Base-by-base conservation (phyloP, 64 coral and sea anemone genomes). In the Pachyseris speciosa region DNA sequence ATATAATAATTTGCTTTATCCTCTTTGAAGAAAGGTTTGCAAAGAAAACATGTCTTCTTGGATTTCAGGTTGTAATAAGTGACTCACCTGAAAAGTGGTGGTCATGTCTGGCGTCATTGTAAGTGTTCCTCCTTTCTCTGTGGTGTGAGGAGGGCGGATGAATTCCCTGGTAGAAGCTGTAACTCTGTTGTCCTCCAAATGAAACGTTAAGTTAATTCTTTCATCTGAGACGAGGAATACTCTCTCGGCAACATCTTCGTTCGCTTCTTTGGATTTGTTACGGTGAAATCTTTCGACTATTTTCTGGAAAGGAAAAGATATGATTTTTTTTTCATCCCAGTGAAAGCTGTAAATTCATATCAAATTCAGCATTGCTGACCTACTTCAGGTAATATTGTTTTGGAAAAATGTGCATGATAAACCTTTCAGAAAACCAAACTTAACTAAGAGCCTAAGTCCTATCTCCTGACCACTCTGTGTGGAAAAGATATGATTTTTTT, bases 31-130 rank as follows among this genome's bases (percentile, higher is more conserved):
- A n/a, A n/a, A n/a, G n/a, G 43, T 45, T 45, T 45, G 43, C 43
- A 45, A 4, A 6, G 4, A 45, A 45, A 4, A 4, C 11, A 45
- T 45, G 43, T n/a, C n/a, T n/a, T n/a, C n/a, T n/a, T n/a, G n/a
- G n/a, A n/a, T n/a, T n/a, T n/a, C n/a, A n/a, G n/a, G n/a, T n/a
- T n/a, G n/a, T n/a, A n/a, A 39, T 20, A 6, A 25, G 6, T 37
- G 2, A 87, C 87, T 37, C 30, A 99, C 96, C 93, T 99, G 96
- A 64, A 99, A 99, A 37, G 96, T 95, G 22, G 90, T 99, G 0
- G 96, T 99, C 96, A 99, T 99, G 87, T 99, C 96, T 1, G 96
- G 96, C 1, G 96, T 99, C 93, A 99, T 95, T 1, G 85, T 99
- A 0, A 99, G 55, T 22, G 67, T 86, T 59, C 94, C 96, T 31